These are phyloP conservation scores for Drosophila nr. medialis DNA, from an alignment of 2,888 invertebrate genomes.

Conservation along the genomic window DNA sequence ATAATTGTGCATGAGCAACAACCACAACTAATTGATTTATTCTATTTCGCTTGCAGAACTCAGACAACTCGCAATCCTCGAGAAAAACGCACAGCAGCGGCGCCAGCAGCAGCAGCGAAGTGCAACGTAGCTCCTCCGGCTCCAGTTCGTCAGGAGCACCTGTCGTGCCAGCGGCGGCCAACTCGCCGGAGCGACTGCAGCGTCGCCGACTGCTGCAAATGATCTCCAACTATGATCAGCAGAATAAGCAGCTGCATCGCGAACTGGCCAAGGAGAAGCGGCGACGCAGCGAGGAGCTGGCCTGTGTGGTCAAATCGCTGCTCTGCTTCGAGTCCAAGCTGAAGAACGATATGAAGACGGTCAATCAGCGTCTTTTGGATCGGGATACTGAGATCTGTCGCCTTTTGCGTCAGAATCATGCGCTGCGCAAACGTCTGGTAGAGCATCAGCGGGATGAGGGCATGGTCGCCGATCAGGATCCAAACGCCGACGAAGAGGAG, in stretches of 20 bases:
- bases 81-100: conserved; percentile 48
- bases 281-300: conserved; percentile 83
- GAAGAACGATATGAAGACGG: conserved; percentile 83
- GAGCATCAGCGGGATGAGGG: conserved; percentile 72
- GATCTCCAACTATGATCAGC: conserved; percentile 82
- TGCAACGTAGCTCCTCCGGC: conserved; percentile 77
- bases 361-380: conserved; percentile 82
- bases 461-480: conserved; percentile 63
- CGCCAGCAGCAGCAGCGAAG: conserved; percentile 67
- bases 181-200: conserved; percentile 71
- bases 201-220: conserved; percentile 81
- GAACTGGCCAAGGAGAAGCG: conserved; percentile 84
- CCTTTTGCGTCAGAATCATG: conserved; percentile 80
- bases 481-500: conserved; percentile 52
- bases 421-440: conserved; percentile 75
- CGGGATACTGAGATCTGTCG: conserved; percentile 83
- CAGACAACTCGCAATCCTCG: conserved; percentile 79
- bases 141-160: conserved; percentile 71
- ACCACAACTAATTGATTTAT: conserved; percentile 1
- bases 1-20: neutral
- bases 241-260: conserved; percentile 82
- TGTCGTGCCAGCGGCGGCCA: conserved; percentile 35
- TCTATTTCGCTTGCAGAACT: conserved; percentile 59
- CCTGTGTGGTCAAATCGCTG: conserved; percentile 84
- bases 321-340: conserved; percentile 84